Base-by-base conservation (phyloP, 2,888 invertebrate genomes). In the Conops quadrifasciatus region DNA sequence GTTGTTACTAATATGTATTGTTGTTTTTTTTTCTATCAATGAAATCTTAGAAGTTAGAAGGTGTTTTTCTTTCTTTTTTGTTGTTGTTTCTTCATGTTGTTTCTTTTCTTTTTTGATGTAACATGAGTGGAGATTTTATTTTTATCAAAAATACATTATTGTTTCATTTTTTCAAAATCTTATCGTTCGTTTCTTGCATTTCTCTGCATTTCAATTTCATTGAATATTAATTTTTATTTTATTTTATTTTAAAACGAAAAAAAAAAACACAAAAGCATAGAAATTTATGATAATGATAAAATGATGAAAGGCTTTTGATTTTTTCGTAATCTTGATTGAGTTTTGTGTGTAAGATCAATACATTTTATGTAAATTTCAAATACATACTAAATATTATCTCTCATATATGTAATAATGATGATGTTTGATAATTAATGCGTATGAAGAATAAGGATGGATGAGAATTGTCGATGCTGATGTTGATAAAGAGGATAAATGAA, bases 81-180 rank as follows among this genome's bases (percentile, higher is more conserved):
- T 30, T 70, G 28, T 4, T 49, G 30, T 36, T 11, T 56, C 21
- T 58, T 56, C 53, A 62, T 24, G 36, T 9, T 58, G 51, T 53
- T 49, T 53, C 4, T 36, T 36, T 4, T 36, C 9, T 62, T 65
- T 11, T 26, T 59, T 43, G 1, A 36, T 63, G 36, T 67, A 67
- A 67, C 67, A 67, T 58, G 59, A 45, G 59, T 4, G 15, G n/a
- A 58, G 21, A 21, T 60, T 60, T n/a, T 30, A 36, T 69, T 64
- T 62, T 45, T 64, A 65, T 74, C 69, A 67, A 68, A 66, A 67
- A 69, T 66, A 71, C 71, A 71, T 71, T 71, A 49, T 58, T 28
- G 13, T 63, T 9, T 58, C 26, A 28, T 58, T 26, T 28, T 58
- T 58, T 58, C 19, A 58, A 56, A 26, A 49, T 30, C 16, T 60